Base-by-base conservation (phyloP, 2,113 vertebrate genomes). In the Nannospalax galili region DNA sequence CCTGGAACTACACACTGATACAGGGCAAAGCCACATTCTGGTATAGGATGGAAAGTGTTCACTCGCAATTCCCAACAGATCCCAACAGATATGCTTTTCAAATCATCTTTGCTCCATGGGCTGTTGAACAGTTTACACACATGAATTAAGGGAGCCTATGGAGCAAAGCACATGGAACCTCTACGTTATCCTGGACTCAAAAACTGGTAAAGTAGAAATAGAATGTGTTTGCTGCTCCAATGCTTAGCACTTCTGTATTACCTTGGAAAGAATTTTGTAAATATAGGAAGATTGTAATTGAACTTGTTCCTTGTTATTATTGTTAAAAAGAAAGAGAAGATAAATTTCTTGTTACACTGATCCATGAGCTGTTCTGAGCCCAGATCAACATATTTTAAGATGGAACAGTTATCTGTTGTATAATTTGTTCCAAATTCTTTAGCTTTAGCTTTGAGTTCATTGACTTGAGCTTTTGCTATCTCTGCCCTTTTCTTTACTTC, bases 401-500 rank as follows among this genome's bases (percentile, higher is more conserved):
- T 65, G 88, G n/a, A 69, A 69, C 12, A 85, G 16, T 69, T 40
- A 58, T 58, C 67, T 37, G 37, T 74, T 12, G 0, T 60, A 78
- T 56, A 56, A 60, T 93, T 95, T 95, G 69, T 84, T 24, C 32
- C 58, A 90, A 72, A 37, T 3, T 98, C 97, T 97, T 97, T 98
- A 88, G 97, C 98, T 97, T 99, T 98, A 93, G 97, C 98, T 80
- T 98, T 98, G 88, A 98, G 95, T 75, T 98, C 98, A 91, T 98
- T 98, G 88, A 99, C 98, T 91, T 98, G 98, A 95, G 98, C 98
- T 97, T 98, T 98, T 79, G 98, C 98, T 95, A 96, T 97, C 95
- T 98, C 98, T 97, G 98, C 98, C 95, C 98, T 97, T 96, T 98
- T 97, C 94, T 98, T 98, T 65, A 98, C 98, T 93, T 98, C 97